Conservation (phyloP, 2,797 vertebrate genomes). For the Gorsachius magnificus region DNA sequence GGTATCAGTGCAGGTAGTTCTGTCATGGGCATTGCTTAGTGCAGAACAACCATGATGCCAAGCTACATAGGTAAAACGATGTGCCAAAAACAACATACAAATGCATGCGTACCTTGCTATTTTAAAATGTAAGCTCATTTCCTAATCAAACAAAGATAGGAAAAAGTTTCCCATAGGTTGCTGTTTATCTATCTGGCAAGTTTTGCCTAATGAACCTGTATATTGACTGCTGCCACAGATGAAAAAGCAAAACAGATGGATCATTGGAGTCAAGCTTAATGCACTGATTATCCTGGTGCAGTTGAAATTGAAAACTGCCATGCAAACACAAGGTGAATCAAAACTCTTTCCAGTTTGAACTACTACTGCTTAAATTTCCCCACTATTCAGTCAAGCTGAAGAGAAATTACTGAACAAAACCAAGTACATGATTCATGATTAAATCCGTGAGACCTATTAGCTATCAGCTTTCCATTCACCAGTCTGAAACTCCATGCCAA, state of each 20-base stretch:
- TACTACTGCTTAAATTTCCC: background rate
- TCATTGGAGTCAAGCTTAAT: background rate
- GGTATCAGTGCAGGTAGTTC: background rate
- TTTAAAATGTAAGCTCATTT: background rate
- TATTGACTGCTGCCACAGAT: background rate
- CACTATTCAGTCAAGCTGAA: background rate
- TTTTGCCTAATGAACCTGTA: background rate
- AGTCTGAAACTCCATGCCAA: constrained; percentile 23
- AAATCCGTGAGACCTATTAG: background rate
- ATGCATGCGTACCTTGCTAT: background rate
- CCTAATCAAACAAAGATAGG: background rate
- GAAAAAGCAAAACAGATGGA: background rate
- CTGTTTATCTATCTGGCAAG: background rate
- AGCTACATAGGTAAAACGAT: background rate
- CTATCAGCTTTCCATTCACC: constrained; percentile 43
- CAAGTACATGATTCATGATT: background rate
- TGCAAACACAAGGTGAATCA: background rate
- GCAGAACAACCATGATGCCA: background rate
- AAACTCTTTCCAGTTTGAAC: background rate
- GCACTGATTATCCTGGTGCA: background rate
- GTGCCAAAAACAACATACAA: background rate
- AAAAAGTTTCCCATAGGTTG: background rate
- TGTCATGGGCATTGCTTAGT: background rate
- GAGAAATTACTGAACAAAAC: constrained; percentile 26
- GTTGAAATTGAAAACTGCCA: background rate